Evolutionary conservation across 1,140 invertebrate genomes (phyloP).

Genomic region (Alviniconcha marisindica): DNA sequence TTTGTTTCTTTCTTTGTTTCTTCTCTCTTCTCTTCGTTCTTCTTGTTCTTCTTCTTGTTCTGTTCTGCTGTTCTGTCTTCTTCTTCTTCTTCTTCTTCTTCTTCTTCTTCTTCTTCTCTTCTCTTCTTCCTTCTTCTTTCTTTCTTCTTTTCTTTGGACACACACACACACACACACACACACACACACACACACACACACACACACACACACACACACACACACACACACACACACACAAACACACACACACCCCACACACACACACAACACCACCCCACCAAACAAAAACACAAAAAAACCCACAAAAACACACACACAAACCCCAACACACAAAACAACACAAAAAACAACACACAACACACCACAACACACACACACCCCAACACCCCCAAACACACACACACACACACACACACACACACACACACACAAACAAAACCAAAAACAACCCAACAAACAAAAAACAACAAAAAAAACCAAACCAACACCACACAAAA

Average conservation of each 20-base stretch:
- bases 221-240: not conserved
- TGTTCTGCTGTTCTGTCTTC: not conserved
- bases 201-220: not conserved
- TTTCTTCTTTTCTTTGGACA: not conserved
- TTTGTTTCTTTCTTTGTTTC: not conserved
- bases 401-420: slow-evolving; percentile 3
- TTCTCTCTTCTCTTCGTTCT: not conserved
- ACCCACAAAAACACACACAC: no score
- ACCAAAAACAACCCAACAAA: no score
- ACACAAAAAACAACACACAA: no score
- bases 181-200: slow-evolving; percentile 3
- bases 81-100: not conserved
- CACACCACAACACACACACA: not conserved
- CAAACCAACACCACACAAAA: no score
- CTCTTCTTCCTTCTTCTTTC: not conserved
- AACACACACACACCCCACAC: not conserved
- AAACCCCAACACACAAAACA: no score
- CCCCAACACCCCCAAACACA: not conserved
- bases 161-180: slow-evolving; percentile 17
- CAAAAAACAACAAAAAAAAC: no score
- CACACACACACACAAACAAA: no score
- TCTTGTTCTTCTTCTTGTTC: no score
- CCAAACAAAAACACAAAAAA: not conserved
- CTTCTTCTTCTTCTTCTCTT: not conserved
- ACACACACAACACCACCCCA: not conserved